Percentiles rank a stretch among this genome's conserved stretches.
Conservation (phyloP, 92 coral and sea anemone species). For the Umimayanthus chanpuru region DNA sequence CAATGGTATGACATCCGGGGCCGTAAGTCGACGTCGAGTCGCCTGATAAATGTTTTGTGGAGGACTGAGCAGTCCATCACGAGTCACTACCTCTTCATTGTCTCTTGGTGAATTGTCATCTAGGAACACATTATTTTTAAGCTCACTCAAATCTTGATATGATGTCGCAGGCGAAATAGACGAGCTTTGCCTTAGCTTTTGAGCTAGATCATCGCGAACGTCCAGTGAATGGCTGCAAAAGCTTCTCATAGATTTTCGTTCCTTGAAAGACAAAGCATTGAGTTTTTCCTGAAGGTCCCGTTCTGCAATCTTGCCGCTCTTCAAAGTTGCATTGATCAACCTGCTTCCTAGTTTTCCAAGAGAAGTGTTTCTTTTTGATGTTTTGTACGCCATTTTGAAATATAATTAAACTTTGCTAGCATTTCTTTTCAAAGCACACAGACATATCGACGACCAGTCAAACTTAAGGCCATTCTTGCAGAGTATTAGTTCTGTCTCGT, state of each 20-base stretch:
- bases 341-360: slow-evolving; percentile 66
- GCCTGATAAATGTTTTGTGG: background rate
- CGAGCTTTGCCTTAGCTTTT: background rate
- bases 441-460: background rate
- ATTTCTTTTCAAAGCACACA: background rate
- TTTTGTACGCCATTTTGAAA: slow-evolving; percentile 41
- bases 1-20: background rate
- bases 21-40: background rate
- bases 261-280: slow-evolving; percentile 62
- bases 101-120: background rate
- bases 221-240: slow-evolving; percentile 68
- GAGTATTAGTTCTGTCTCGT: background rate
- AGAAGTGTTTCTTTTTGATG: slow-evolving; percentile 58
- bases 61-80: background rate
- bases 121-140: background rate
- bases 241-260: slow-evolving; percentile 72
- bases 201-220: slow-evolving; percentile 58
- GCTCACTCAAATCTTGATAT: background rate
- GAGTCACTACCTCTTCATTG: background rate
- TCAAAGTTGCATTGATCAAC: slow-evolving; percentile 57
- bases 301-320: slow-evolving; percentile 74
- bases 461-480: background rate
- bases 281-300: slow-evolving; percentile 77
- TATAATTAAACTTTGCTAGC: background rate
- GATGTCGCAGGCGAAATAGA: slow-evolving; percentile 1